A percentile compares a stretch with the other conserved stretches of the same genome.
These are phyloP conservation scores for Desoria tigrina DNA, from an alignment of 2,888 invertebrate species.

Conservation along the genomic window DNA sequence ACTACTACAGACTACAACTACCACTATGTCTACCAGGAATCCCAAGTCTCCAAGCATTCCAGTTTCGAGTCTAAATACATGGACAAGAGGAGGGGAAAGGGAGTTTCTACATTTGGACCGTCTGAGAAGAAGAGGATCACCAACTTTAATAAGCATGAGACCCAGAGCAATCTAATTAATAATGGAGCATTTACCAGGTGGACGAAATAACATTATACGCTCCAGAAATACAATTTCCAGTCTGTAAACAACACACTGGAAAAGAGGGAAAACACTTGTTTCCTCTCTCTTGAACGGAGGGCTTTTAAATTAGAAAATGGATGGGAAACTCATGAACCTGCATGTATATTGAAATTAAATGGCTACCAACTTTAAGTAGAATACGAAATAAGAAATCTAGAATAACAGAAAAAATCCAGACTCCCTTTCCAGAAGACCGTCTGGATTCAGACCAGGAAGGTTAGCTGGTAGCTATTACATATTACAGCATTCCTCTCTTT, in stretches of 20 bases:
- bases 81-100: slow-evolving; percentile 20
- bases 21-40: too few species aligned
- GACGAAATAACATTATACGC: slow-evolving; percentile 18
- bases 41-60: too few species aligned
- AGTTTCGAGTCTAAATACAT: too few species aligned
- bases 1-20: too few species aligned
- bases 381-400: neutral
- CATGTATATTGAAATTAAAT: slow-evolving; percentile 21
- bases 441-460: too few species aligned
- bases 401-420: too few species aligned
- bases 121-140: too few species aligned
- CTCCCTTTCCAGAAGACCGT: too few species aligned
- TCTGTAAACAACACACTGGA: slow-evolving; percentile 15
- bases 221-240: slow-evolving; percentile 17
- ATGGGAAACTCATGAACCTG: slow-evolving; percentile 15
- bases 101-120: neutral
- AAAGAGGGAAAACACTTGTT: slow-evolving; percentile 1
- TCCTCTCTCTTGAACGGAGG: neutral
- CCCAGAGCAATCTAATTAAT: slow-evolving; percentile 46
- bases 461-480: too few species aligned
- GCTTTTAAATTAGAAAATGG: slow-evolving; percentile 17
- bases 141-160: slow-evolving; percentile 16
- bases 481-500: too few species aligned
- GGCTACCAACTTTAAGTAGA: slow-evolving; percentile 1
- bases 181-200: slow-evolving; percentile 40